A percentile compares a stretch with the other conserved stretches of the same genome.
Conservation (phyloP, 2,888 invertebrate species). For the Celastrina argiolus region DNA sequence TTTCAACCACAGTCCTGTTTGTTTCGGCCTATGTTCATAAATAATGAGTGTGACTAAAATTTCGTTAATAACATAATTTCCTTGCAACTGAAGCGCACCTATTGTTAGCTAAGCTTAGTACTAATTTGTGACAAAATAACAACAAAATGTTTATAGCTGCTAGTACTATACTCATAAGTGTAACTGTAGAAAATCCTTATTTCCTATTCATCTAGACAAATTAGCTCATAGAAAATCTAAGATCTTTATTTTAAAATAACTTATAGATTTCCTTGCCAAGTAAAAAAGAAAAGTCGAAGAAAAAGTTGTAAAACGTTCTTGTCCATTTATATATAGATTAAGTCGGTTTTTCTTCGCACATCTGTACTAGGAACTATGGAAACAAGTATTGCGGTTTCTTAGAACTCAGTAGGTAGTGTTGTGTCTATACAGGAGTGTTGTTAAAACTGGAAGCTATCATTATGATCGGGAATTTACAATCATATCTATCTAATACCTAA, state of each 20-base stretch:
- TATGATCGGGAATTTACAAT: too few relatives aligned
- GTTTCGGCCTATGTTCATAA: too few relatives aligned
- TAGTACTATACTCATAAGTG: background rate
- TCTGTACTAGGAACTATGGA: background rate
- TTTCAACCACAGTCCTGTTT: too few relatives aligned
- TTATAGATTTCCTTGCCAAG: background rate
- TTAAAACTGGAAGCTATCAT: background rate
- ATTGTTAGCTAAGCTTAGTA: too few relatives aligned
- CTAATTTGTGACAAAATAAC: too few relatives aligned
- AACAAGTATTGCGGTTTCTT: background rate
- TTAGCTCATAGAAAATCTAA: background rate
- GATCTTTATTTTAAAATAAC: background rate
- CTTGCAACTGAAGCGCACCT: too few relatives aligned
- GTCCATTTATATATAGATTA: conserved; percentile 2
- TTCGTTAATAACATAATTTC: too few relatives aligned
- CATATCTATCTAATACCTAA: too few relatives aligned
- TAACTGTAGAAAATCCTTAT: background rate
- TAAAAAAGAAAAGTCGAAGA: background rate
- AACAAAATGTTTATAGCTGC: too few relatives aligned
- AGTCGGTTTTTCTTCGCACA: background rate
- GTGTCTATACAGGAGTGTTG: background rate
- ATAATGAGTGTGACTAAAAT: too few relatives aligned
- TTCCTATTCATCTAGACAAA: background rate
- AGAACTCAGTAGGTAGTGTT: background rate
- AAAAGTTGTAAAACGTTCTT: conserved; percentile 7